These are phyloP conservation scores for Pocota personata DNA, from an alignment of 2,888 invertebrate species.

Conservation along the genomic window DNA sequence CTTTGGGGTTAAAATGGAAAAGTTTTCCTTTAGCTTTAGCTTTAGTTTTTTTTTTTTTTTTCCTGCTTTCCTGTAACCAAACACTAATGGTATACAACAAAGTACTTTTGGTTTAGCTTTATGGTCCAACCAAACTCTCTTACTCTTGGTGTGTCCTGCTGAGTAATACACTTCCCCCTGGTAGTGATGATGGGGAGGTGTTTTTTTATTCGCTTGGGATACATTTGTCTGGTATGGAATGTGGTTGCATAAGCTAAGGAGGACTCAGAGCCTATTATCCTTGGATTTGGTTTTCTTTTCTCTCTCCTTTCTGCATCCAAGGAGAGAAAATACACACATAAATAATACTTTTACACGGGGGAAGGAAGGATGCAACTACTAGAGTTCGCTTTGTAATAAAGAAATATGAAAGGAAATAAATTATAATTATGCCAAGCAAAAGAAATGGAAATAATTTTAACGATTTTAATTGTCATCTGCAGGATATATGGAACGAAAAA, in stretches of 20 bases:
- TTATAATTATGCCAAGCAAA: slow-evolving; percentile 51
- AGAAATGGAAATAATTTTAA: slow-evolving; percentile 23
- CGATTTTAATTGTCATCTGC: slow-evolving; percentile 60
- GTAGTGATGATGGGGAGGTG: background rate
- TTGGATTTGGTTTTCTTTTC: slow-evolving; percentile 14
- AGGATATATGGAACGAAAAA: slow-evolving; percentile 28
- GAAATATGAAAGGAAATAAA: slow-evolving; percentile 60
- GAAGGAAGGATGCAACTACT: slow-evolving; percentile 49
- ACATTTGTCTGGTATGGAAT: slow-evolving; percentile 30
- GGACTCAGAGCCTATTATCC: slow-evolving; percentile 53
- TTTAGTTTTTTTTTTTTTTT: background rate
- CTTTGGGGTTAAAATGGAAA: slow-evolving; percentile 44
- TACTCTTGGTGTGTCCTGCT: slow-evolving; percentile 25
- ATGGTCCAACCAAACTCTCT: slow-evolving; percentile 54
- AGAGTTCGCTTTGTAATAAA: slow-evolving; percentile 43
- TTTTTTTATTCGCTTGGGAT: slow-evolving; percentile 6
- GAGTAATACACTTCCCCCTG: slow-evolving; percentile 15
- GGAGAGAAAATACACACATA: background rate
- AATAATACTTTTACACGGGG: background rate
- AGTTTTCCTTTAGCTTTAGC: slow-evolving; percentile 17
- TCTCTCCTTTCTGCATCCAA: background rate
- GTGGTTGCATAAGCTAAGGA: slow-evolving; percentile 38
- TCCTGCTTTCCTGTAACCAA: slow-evolving; percentile 30
- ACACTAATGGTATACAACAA: slow-evolving; percentile 68
- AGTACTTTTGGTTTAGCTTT: slow-evolving; percentile 63